phyloP scores from a whole-genome alignment of 2,797 vertebrate genomes.

The Acridotheres tristis region DNA sequence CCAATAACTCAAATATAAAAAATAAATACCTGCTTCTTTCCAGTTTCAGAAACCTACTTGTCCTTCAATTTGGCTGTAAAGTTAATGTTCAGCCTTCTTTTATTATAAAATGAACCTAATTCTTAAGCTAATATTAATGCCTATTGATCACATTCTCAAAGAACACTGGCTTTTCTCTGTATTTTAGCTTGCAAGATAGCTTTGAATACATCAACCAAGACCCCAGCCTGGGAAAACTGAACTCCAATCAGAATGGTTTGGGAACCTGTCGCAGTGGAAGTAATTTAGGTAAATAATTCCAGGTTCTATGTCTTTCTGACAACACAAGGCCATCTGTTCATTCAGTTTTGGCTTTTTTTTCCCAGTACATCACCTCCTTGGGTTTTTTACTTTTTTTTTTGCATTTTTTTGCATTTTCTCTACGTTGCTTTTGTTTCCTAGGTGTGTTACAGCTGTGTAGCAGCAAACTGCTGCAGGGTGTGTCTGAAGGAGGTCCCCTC shows the following conservation, averaged over 20 bases:
- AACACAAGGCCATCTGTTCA: background rate
- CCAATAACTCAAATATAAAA: background rate
- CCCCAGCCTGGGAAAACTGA: conserved; percentile 71
- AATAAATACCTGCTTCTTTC: background rate
- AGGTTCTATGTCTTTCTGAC: background rate
- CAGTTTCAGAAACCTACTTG: background rate
- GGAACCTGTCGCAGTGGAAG: conserved; percentile 76
- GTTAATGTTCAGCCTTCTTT: background rate
- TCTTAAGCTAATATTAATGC: background rate
- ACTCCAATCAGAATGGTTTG: conserved; percentile 75
- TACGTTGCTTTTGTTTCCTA: conserved; percentile 72
- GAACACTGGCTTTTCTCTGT: background rate
- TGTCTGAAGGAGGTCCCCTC: conserved; percentile 80
- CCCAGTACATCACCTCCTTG: background rate
- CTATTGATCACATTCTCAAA: background rate
- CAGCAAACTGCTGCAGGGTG: conserved; percentile 76
- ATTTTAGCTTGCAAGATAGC: conserved; percentile 84
- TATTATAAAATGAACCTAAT: background rate
- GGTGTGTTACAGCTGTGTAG: conserved; percentile 79
- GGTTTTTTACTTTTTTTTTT: background rate
- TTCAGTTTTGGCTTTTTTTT: background rate
- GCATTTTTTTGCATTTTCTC: conserved; percentile 34
- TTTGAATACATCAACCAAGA: conserved; percentile 85
- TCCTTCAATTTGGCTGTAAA: background rate
- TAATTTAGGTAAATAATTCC: conserved; percentile 81